Evolutionary conservation across 2,113 vertebrate species (phyloP).

Genomic region (Eptesicus fuscus): DNA sequence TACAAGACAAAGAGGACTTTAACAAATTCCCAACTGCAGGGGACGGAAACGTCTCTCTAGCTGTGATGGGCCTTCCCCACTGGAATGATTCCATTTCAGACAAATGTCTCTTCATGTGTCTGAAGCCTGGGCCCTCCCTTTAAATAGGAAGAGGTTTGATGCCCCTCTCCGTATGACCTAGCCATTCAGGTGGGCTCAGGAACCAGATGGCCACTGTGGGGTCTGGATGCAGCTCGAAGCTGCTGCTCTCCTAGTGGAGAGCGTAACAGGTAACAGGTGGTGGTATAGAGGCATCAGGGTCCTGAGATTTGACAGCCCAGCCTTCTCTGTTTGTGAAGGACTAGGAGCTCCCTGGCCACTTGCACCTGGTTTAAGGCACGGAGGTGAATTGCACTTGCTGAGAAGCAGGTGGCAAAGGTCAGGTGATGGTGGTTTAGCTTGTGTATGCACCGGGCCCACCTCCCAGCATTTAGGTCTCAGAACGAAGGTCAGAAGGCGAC

Average conservation of each 20-base stretch:
- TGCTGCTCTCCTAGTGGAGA: background rate
- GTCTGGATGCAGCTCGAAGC: background rate
- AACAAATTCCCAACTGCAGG: background rate
- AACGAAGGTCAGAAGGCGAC: background rate
- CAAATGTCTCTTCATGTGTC: background rate
- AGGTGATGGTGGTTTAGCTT: background rate
- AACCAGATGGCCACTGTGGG: background rate
- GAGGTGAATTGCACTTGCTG: background rate
- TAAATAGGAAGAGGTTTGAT: background rate
- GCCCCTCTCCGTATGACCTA: too few species aligned
- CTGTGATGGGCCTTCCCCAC: background rate
- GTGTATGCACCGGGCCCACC: background rate
- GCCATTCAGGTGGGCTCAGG: background rate
- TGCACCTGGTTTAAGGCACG: background rate
- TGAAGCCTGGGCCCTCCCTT: background rate
- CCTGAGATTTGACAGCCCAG: background rate
- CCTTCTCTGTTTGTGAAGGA: background rate
- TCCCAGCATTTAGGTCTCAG: background rate
- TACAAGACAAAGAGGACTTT: background rate
- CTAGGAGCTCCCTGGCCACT: background rate
- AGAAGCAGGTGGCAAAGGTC: background rate
- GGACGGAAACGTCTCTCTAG: background rate
- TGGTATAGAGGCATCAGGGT: accelerated
- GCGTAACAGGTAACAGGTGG: too few species aligned
- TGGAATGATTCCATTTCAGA: background rate